These are phyloP conservation scores for Notodonta ziczac DNA, from an alignment of 2,888 invertebrate genomes.

Conservation along the genomic window DNA sequence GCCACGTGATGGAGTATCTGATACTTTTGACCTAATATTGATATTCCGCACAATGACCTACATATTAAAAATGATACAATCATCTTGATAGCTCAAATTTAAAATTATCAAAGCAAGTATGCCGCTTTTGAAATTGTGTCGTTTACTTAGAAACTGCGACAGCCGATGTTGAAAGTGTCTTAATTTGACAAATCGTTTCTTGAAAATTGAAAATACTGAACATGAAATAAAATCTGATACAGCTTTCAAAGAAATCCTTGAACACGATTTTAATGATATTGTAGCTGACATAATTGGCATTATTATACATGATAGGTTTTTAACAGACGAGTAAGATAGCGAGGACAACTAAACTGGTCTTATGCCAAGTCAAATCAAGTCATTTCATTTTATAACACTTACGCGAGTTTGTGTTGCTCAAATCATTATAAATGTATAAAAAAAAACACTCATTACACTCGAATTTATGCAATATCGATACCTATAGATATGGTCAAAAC, in stretches of 20 bases:
- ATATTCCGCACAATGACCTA: constrained; percentile 43
- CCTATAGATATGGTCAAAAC: too few species aligned
- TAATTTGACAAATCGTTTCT: not conserved
- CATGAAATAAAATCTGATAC: too few species aligned
- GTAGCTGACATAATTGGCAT: constrained; percentile 7
- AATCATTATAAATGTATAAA: too few species aligned
- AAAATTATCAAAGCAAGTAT: constrained; percentile 19
- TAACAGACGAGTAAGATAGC: constrained; percentile 27
- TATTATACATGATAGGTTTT: constrained; percentile 22
- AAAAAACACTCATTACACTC: too few species aligned
- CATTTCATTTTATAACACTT: constrained; percentile 15
- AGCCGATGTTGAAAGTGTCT: not conserved
- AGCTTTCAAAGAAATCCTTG: not conserved
- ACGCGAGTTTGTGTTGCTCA: too few species aligned
- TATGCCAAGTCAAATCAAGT: constrained; percentile 36
- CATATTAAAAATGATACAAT: constrained; percentile 31
- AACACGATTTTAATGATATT: constrained; percentile 9
- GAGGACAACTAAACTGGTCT: constrained; percentile 35
- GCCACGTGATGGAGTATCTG: not conserved
- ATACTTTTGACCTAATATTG: constrained; percentile 14
- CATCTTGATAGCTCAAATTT: constrained; percentile 34
- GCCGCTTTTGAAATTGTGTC: not conserved
- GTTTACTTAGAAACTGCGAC: not conserved
- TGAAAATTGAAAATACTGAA: not conserved
- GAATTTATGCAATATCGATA: too few species aligned